Evolutionary conservation across 2,113 vertebrate species (phyloP).

Genomic region (Oncorhynchus kisutch): DNA sequence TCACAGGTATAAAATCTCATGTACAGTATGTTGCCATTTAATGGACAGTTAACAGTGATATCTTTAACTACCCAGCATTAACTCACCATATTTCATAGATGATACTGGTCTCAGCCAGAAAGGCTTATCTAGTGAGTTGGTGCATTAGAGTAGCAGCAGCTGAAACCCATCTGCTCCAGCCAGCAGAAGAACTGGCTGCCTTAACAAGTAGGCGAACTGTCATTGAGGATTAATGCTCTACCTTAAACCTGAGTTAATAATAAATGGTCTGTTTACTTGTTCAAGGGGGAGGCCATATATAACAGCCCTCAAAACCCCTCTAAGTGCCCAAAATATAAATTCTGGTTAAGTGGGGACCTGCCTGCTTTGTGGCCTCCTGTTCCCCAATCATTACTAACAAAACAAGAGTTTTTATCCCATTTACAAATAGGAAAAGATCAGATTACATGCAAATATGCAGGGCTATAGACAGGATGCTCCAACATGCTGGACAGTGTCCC

Average conservation of each 20-base stretch:
- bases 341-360: conserved; percentile 82
- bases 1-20: not conserved
- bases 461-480: conserved; percentile 37
- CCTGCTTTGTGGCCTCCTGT: conserved; percentile 71
- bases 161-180: conserved; percentile 74
- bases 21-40: conserved; percentile 6
- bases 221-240: conserved; percentile 81
- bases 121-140: conserved; percentile 44
- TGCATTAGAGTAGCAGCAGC: conserved; percentile 55
- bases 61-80: conserved; percentile 37
- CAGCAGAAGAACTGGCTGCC: conserved; percentile 70
- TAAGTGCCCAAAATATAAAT: conserved; percentile 82
- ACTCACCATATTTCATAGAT: conserved; percentile 26
- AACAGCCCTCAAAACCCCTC: conserved; percentile 76
- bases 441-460: conserved; percentile 40
- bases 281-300: conserved; percentile 81
- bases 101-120: conserved; percentile 21
- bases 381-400: conserved; percentile 75
- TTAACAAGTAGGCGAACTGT: conserved; percentile 83
- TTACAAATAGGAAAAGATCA: conserved; percentile 73
- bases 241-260: conserved; percentile 86
- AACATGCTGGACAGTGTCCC: conserved; percentile 4
- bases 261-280: conserved; percentile 85
- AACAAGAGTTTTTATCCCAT: conserved; percentile 73
- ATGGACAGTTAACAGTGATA: conserved; percentile 21